A percentile compares a stretch with the other conserved stretches of the same genome.
Conservation (phyloP, 2,113 vertebrate species). For the Poecile atricapillus region DNA sequence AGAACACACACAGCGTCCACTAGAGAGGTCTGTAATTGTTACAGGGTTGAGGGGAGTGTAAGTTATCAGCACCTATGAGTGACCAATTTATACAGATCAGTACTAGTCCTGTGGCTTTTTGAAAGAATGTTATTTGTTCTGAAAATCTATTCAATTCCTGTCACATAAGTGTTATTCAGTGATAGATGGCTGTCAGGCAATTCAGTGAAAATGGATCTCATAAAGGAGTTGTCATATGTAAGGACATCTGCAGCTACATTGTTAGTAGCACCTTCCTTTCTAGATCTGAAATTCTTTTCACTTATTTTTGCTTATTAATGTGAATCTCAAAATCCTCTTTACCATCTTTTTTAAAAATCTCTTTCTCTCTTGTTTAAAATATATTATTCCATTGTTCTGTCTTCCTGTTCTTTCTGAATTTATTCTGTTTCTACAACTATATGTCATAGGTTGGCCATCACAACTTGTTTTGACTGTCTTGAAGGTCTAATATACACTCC, state of each 20-base stretch:
- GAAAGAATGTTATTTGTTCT: neutral
- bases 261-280: neutral
- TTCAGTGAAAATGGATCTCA: neutral
- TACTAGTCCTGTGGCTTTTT: neutral
- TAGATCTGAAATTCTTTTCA: neutral
- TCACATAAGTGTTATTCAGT: conserved; percentile 19
- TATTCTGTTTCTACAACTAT: neutral
- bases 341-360: neutral
- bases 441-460: neutral
- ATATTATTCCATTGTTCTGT: neutral
- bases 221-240: neutral
- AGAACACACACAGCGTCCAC: neutral
- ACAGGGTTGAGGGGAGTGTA: neutral
- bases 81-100: neutral
- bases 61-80: neutral
- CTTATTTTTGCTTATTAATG: neutral
- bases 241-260: neutral
- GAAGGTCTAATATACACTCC: neutral
- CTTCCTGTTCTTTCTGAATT: neutral
- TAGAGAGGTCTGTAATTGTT: neutral
- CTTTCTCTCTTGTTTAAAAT: neutral
- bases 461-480: neutral
- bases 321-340: neutral
- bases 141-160: conserved; percentile 15
- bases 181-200: conserved; percentile 30